Evolutionary conservation across 2,113 vertebrate genomes (phyloP).

Genomic region (Enhydra lutris): DNA sequence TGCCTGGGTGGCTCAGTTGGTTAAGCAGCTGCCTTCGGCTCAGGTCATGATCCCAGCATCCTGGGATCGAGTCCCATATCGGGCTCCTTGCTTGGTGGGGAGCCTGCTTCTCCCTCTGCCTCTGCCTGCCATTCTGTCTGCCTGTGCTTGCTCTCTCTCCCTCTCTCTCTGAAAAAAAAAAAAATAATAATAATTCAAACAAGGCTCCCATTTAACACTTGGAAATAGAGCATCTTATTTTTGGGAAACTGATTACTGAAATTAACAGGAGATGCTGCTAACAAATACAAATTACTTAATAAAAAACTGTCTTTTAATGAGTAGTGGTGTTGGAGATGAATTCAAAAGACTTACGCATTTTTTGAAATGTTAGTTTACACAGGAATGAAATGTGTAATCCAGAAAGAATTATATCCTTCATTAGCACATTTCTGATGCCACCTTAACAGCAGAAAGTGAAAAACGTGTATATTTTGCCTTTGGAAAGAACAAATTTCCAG

Average conservation of each 20-base stretch:
- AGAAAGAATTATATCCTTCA: conserved; percentile 76
- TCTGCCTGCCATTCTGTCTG: too few relatives aligned
- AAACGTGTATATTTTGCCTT: conserved; percentile 86
- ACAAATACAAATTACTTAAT: not conserved
- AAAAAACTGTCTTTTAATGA: not conserved
- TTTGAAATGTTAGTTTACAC: conserved; percentile 82
- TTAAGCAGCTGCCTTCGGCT: too few relatives aligned
- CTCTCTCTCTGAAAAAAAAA: too few relatives aligned
- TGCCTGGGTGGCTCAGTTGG: too few relatives aligned
- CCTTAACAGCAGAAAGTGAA: conserved; percentile 82
- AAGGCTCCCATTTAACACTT: not conserved
- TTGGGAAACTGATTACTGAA: not conserved
- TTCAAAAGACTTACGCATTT: not conserved
- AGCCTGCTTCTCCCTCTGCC: too few relatives aligned
- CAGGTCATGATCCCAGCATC: too few relatives aligned
- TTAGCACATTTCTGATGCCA: conserved; percentile 84
- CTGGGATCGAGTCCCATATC: too few relatives aligned
- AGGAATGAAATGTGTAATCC: conserved; percentile 77
- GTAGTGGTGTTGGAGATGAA: not conserved
- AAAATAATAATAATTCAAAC: too few relatives aligned
- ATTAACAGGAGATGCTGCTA: not conserved
- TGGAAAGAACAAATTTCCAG: conserved; percentile 87
- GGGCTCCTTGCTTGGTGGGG: too few relatives aligned
- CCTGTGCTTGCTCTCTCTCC: too few relatives aligned
- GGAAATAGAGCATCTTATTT: not conserved